These are phyloP conservation scores for Macrosiphum euphorbiae DNA, from an alignment of 2,888 invertebrate species.

Conservation along the genomic window DNA sequence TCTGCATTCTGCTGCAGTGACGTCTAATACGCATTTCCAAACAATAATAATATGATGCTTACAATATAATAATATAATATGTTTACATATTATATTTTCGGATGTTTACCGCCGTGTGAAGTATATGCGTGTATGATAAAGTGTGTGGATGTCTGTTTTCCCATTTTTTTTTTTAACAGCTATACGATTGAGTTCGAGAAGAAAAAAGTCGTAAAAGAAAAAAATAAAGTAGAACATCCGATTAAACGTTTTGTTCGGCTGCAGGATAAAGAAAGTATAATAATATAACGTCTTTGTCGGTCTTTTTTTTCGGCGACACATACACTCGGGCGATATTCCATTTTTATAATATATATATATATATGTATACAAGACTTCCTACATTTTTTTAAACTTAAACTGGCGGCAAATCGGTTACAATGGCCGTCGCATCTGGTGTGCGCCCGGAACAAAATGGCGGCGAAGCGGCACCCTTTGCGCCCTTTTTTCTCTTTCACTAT, in stretches of 20 bases:
- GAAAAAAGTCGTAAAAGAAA: conserved; percentile 41
- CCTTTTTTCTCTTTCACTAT: conserved; percentile 48
- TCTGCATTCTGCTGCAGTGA: background rate
- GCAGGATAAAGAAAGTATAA: background rate
- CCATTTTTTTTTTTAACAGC: conserved; percentile 21
- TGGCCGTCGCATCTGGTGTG: conserved; percentile 59
- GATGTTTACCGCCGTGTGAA: background rate
- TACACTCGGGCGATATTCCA: background rate
- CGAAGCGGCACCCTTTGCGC: conserved; percentile 38
- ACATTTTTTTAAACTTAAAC: background rate
- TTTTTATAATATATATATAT: background rate
- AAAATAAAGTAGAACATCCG: conserved; percentile 53
- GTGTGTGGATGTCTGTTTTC: background rate
- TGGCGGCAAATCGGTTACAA: conserved; percentile 46
- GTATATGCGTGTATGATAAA: background rate
- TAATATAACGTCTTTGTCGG: conserved; percentile 44
- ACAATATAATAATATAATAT: background rate
- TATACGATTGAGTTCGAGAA: background rate
- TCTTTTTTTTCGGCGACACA: conserved; percentile 15
- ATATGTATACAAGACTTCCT: background rate
- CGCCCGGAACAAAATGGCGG: conserved; percentile 58
- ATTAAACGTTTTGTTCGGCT: conserved; percentile 48
- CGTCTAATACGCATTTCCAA: background rate
- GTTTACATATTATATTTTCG: conserved; percentile 3
- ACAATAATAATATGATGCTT: background rate